These are phyloP conservation scores for Cyanoderma ruficeps DNA, from an alignment of 2,113 vertebrate genomes.

Conservation along the genomic window DNA sequence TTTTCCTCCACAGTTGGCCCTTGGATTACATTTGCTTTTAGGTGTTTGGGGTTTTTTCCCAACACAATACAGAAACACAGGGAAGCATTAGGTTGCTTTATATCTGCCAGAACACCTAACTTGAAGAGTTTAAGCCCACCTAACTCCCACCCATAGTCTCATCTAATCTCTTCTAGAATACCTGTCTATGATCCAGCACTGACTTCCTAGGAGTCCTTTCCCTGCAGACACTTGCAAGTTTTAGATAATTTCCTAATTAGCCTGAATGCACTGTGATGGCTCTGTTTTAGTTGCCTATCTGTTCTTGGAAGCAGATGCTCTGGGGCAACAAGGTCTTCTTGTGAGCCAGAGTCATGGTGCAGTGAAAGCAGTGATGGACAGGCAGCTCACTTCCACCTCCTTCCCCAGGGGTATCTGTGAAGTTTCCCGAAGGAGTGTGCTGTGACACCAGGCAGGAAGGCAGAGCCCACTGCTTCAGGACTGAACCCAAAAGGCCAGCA, in stretches of 20 bases:
- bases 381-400: neutral
- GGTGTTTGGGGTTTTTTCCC: neutral
- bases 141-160: neutral
- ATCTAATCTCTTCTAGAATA: neutral
- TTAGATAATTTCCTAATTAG: neutral
- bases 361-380: neutral
- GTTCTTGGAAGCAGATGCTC: neutral
- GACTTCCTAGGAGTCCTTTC: neutral
- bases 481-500: neutral
- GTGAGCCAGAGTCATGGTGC: neutral
- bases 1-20: neutral
- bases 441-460: neutral
- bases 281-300: neutral
- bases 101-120: neutral
- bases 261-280: accelerated
- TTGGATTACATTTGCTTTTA: neutral
- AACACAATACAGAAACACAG: neutral
- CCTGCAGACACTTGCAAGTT: neutral
- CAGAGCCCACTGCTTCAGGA: neutral
- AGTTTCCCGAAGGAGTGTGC: neutral
- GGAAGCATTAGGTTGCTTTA: neutral
- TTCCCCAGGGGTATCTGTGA: neutral
- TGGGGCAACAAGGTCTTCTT: neutral
- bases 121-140: neutral
- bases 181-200: neutral